Evolutionary conservation across 2,888 invertebrate genomes (phyloP), one percentile per base, ranked within the genome.

Genomic region (Nomada hirtipes): DNA sequence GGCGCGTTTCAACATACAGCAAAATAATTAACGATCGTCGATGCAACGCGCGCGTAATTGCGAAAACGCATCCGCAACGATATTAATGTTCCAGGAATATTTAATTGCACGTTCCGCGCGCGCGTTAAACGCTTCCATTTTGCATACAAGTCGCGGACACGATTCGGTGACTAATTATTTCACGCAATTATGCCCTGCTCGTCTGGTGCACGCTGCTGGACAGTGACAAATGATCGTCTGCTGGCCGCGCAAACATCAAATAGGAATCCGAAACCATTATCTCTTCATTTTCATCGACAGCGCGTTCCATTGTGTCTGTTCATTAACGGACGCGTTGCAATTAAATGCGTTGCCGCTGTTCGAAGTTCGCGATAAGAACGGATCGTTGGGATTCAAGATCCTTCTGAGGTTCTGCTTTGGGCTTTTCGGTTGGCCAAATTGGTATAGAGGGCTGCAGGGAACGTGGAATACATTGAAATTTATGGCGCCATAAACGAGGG

Each of bases 221-320:
- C 83, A 83, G 57, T 83, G 83, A 83, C 78, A 75, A 82, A 82
- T 64, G 82, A 78, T 53, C 74, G 63, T 13, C 13, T n/a, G 42
- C 42, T 50, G 23, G 42, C 44, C 52, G 42, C 59, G 59, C 23
- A 64, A 75, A 61, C 76, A 71, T 75, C 74, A 53, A 61, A 73
- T 52, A 57, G 50, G 57, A 63, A 70, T 61, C 61, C 52, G 18
- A 61, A 60, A 50, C 13, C 13, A n/a, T 29, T 15, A 29, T 20
- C 42, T 47, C 26, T 15, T 53, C 4, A 71, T 71, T 71, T 55
- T n/a, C 61, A 23, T 65, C 29, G 15, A 13, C 47, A 15, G 4
- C 47, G 15, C 1, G 36, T 36, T 36, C 36, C 0, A 36, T 36
- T 36, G 0, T 7, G 7, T 36, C 36, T 4, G 36, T 36, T 36